Evolutionary conservation across 1,140 invertebrate species (phyloP), one percentile per base, ranked within the genome.

Genomic region (Bombus terrestris): DNA sequence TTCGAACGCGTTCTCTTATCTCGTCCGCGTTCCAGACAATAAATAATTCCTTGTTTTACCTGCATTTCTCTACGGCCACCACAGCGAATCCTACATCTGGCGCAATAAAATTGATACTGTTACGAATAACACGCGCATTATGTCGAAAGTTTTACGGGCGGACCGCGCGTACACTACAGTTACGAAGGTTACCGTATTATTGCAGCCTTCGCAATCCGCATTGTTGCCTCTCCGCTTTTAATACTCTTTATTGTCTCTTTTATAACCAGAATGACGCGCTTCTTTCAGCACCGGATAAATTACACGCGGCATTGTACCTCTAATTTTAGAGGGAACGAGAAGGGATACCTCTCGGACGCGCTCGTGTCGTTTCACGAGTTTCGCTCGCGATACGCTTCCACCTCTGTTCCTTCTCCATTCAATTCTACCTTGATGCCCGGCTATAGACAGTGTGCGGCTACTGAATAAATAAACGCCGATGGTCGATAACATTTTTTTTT

Each of bases 201-300:
- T 91, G 89, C 90, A 90, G 89, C 90, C 90, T 91, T 91, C 90
- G 90, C 90, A 90, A 90, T 91, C 90, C 87, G 89, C 90, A 91
- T 91, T 91, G 90, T 91, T 91, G 89, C 64, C 89, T 89, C 87
- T 91, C 87, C 85, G 90, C 90, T 91, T 91, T 91, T 91, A 90
- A 91, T 91, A 91, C 90, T 90, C 90, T 91, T 91, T 91, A 91
- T 91, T 91, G 90, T 91, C 90, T 91, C 90, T 91, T 91, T 91
- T 91, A 91, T 91, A 91, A 91, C 90, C 87, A 82, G 89, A 89
- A 91, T 89, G 89, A 91, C 90, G 90, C 90, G 90, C 88, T 91
- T 91, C 90, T 91, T 91, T 90, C 89, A 91, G 87, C 89, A 87
- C 66, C 87, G 89, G 89, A 90, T 90, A 90, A 91, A 91, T 91